Conservation (phyloP, 2,113 vertebrate species). For the Tachycineta bicolor region DNA sequence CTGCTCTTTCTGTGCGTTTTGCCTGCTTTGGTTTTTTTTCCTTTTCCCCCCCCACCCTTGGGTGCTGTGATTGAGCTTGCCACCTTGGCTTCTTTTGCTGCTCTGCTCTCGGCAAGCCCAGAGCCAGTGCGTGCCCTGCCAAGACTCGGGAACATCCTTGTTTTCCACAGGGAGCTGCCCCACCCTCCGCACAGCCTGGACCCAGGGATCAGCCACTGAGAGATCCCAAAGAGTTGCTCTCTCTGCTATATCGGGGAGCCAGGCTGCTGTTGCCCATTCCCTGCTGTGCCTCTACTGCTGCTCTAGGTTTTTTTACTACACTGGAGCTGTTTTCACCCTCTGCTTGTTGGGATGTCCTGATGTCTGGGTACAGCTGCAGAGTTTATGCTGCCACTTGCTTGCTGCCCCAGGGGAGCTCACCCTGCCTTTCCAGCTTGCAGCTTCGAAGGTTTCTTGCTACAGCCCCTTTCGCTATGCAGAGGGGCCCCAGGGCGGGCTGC, state of each 20-base stretch:
- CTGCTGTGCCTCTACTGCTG: background rate
- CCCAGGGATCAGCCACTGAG: background rate
- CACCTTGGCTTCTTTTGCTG: background rate
- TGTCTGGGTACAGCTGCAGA: background rate
- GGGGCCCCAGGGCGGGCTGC: background rate
- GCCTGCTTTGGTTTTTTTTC: background rate
- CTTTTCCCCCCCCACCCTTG: too few relatives aligned
- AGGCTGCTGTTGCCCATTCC: background rate
- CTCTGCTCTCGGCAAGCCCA: background rate
- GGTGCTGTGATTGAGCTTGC: background rate
- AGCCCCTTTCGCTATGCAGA: background rate
- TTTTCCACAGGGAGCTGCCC: background rate
- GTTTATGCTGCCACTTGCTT: background rate
- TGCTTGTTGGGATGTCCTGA: background rate
- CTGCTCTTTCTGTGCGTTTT: background rate
- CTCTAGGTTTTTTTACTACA: background rate
- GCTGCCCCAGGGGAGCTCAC: rapidly evolving
- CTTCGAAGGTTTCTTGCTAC: background rate
- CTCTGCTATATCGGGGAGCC: background rate
- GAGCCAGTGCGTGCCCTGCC: background rate
- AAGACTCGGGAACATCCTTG: too few relatives aligned
- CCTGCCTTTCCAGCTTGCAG: too few relatives aligned
- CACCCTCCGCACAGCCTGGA: rapidly evolving
- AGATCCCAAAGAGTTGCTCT: background rate
- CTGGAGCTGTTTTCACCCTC: background rate